Evolutionary conservation across 1,140 invertebrate genomes (phyloP), one percentile per base, ranked within the genome.

Genomic region (Dinothrombium tinctorium): DNA sequence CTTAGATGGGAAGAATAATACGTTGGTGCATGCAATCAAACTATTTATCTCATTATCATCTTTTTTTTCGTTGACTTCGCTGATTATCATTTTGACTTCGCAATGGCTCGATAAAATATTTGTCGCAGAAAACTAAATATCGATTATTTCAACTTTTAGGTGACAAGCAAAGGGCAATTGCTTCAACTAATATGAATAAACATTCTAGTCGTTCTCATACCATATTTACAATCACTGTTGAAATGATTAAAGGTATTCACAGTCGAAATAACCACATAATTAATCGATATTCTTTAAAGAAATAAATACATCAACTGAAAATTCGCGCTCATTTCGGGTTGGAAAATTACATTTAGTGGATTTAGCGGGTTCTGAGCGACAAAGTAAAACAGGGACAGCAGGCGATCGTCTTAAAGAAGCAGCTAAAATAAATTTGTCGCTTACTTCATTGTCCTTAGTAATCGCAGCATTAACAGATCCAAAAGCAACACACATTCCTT

Each of bases 381-480:
- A 86, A 53, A 81, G 74, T 50, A 89, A 90, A 62, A 90, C 84
- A 0, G 82, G 83, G 53, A 78, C 84, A 4, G 72, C 71, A 6
- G 87, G 86, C 17, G 69, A 81, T 36, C 65, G 84, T 9, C 62
- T 94, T 17, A 80, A 84, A 56, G 87, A 94, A 62, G 86, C 87
- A 0, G 81, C 80, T 2, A 92, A 92, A 59, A 94, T 94, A 46
- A 94, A 94, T 64, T 66, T 87, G 24, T 90, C 83, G 0, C 65
- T 94, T 0, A 90, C 84, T 3, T 84, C 81, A 4, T 59, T 94
- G 19, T 86, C 87, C 21, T 90, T 92, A 59, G 87, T 94, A 3
- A 92, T 94, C 49, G 87, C 82, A 9, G 83, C 87, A 14, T 59
- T 94, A 33, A 83, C 89, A 2, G 86, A 94, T 60, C 80, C 81